Percentiles rank a stretch among this genome's conserved stretches.
Evolutionary conservation across 1,140 invertebrate species (phyloP).

Genomic region (Caenorhabditis brenneri): DNA sequence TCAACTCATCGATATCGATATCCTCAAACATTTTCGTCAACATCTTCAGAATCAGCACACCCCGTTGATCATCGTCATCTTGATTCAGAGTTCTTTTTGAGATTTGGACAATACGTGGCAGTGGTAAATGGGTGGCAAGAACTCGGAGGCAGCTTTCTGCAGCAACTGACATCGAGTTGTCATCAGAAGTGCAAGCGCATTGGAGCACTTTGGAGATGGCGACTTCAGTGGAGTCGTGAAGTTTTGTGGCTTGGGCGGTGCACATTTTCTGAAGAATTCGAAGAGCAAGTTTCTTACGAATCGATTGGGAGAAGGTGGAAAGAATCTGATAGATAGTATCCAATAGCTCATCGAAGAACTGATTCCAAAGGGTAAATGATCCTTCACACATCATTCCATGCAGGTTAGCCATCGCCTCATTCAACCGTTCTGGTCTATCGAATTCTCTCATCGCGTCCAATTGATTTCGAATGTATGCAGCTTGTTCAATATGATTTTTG

Average conservation of each 20-base stretch:
- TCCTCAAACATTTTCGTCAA: conserved; percentile 15
- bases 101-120: conserved; percentile 3
- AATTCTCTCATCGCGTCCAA: neutral
- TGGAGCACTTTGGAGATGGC: conserved; percentile 24
- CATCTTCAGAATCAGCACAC: conserved; percentile 15
- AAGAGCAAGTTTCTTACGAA: conserved; percentile 15
- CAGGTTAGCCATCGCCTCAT: conserved; percentile 12
- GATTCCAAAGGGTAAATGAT: conserved; percentile 23
- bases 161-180: conserved; percentile 2
- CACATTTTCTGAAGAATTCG: conserved; percentile 32
- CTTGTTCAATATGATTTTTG: conserved; percentile 11
- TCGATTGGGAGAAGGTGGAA: conserved; percentile 5
- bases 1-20: conserved; percentile 15
- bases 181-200: neutral
- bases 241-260: conserved; percentile 3
- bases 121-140: neutral
- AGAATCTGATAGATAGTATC: conserved; percentile 19
- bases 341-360: conserved; percentile 20
- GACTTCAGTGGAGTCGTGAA: neutral
- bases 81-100: conserved; percentile 14
- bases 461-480: conserved; percentile 6
- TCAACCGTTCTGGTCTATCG: neutral
- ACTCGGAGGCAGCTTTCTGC: conserved; percentile 7
- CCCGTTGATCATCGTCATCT: conserved; percentile 15
- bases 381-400: conserved; percentile 37